Conservation (phyloP, 2,113 vertebrate species). For the Candoia aspera region DNA sequence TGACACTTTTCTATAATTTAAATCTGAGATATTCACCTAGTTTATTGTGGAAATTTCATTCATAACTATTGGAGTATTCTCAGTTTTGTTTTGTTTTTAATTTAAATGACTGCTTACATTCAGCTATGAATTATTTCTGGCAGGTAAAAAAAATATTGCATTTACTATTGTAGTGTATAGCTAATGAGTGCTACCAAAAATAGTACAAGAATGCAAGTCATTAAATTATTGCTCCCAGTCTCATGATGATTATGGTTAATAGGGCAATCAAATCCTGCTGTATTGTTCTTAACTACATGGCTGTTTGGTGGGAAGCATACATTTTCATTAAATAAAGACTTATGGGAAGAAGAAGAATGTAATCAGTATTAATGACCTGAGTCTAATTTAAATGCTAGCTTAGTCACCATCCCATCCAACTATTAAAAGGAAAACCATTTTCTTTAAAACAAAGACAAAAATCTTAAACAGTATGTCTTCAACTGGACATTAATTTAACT, state of each 20-base stretch:
- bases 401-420: conserved; percentile 58
- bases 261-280: conserved; percentile 71
- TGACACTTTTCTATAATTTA: not conserved
- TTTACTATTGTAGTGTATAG: conserved; percentile 50
- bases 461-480: not conserved
- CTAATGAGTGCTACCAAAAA: conserved; percentile 67
- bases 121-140: conserved; percentile 48
- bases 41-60: conserved; percentile 27
- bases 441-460: conserved; percentile 28
- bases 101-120: conserved; percentile 49
- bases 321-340: conserved; percentile 76
- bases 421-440: conserved; percentile 62
- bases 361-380: conserved; percentile 74
- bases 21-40: conserved; percentile 26
- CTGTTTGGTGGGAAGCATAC: conserved; percentile 70
- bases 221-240: conserved; percentile 74
- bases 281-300: conserved; percentile 69
- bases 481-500: conserved; percentile 53
- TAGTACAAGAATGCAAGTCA: conserved; percentile 70
- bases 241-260: conserved; percentile 73
- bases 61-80: not conserved
- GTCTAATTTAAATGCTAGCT: conserved; percentile 69
- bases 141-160: conserved; percentile 62
- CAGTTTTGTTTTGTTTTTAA: conserved; percentile 26
- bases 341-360: conserved; percentile 70